Evolutionary conservation across 2,797 vertebrate genomes (phyloP), one percentile per base, ranked within the genome.

Genomic region (Pseudopleuronectes americanus): DNA sequence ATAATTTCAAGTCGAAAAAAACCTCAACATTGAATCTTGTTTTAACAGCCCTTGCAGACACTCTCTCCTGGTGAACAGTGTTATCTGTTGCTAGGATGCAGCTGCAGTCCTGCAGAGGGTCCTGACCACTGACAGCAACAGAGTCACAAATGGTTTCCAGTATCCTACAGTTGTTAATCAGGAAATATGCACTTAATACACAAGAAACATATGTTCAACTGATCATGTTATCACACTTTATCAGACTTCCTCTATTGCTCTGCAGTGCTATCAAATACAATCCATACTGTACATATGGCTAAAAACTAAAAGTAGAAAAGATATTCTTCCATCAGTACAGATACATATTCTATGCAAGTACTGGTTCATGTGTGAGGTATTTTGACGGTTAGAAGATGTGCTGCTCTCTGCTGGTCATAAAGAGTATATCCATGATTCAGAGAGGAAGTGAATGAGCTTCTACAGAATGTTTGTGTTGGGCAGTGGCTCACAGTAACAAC

Each of bases 361-460:
- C 41, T 23, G 21, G n/a, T 59, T 22, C 0, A 47, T n/a, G 1
- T 24, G 22, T 24, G 3, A 28, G 31, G 28, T 1, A 0, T 12
- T 48, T 1, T 4, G 22, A 13, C 38, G 7, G 28, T n/a, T 0
- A 22, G 24, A 68, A 51, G n/a, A 24, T 47, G 12, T 70, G 65
- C 74, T 82, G 87, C 84, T 3, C 83, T 65, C 89, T 82, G 51
- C 65, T 88, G 90, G 71, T 53, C 23, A 66, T 3, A 71, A 64
- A 17, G 2, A 3, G 36, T 6, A 28, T 49, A 23, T 76, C 36
- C 22, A 69, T 7, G 22, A 14, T 0, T 33, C 54, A 3, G 52
- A 33, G 19, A 55, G 4, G 9, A 45, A 2, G 36, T 9, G 13
- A 4, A 3, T 22, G 4, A 38, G 31, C 17, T 66, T 23, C 43